Percentiles rank a stretch among this genome's conserved stretches.
These are phyloP conservation scores for Pectinophora gossypiella DNA, from an alignment of 1,140 invertebrate species.

Conservation along the genomic window DNA sequence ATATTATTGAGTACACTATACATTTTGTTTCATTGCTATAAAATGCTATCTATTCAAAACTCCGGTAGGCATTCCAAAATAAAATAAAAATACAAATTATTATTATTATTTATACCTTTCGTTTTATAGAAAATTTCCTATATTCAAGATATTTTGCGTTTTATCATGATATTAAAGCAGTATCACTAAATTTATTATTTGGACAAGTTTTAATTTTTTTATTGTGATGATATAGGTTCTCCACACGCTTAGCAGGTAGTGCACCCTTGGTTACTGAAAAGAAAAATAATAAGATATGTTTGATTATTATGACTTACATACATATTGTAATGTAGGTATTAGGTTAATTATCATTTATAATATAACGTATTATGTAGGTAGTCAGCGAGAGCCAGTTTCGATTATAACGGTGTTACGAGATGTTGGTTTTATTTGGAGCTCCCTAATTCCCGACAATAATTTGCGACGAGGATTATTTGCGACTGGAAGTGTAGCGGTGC, in stretches of 20 bases:
- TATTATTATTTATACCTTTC: slow-evolving; percentile 60
- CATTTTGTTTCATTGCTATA: slow-evolving; percentile 72
- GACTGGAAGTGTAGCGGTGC: too few relatives aligned
- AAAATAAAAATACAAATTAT: slow-evolving; percentile 67
- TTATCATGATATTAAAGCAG: slow-evolving; percentile 74
- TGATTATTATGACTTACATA: too few relatives aligned
- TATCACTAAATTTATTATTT: slow-evolving; percentile 72
- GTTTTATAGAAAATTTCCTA: slow-evolving; percentile 73
- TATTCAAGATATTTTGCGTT: slow-evolving; percentile 67
- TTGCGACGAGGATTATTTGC: too few relatives aligned
- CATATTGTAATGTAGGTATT: too few relatives aligned
- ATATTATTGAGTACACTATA: slow-evolving; percentile 73
- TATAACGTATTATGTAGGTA: too few relatives aligned
- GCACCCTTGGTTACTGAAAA: slow-evolving; percentile 62
- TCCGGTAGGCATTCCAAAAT: slow-evolving; percentile 68
- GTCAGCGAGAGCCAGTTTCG: too few relatives aligned
- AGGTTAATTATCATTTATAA: too few relatives aligned
- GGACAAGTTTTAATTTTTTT: slow-evolving; percentile 66
- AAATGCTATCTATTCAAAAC: slow-evolving; percentile 74
- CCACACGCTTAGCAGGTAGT: slow-evolving; percentile 25
- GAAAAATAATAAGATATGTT: slow-evolving; percentile 18
- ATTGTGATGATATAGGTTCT: slow-evolving; percentile 56
- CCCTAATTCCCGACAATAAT: too few relatives aligned
- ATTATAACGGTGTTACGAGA: too few relatives aligned
- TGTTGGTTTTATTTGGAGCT: too few relatives aligned